These are phyloP conservation scores for Chloropsis cyanopogon DNA, from an alignment of 2,113 vertebrate species.

Conservation along the genomic window DNA sequence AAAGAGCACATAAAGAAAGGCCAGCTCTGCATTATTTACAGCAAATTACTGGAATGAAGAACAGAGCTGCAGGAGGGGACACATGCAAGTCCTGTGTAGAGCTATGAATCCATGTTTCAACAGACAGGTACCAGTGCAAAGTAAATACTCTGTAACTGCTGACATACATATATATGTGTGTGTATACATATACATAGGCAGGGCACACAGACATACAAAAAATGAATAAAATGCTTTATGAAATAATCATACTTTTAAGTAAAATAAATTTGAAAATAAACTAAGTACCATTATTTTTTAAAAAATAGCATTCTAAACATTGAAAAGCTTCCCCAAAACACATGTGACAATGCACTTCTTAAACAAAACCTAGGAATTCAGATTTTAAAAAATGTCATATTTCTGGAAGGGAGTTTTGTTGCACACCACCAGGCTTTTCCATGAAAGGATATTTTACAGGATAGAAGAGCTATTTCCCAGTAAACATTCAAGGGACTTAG, in stretches of 20 bases:
- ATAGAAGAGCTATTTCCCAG: background rate
- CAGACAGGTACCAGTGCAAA: background rate
- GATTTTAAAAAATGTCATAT: background rate
- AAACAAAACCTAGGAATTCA: background rate
- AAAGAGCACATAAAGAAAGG: background rate
- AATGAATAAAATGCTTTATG: background rate
- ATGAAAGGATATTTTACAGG: background rate
- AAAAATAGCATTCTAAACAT: background rate
- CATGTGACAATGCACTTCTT: background rate
- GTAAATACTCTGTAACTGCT: background rate
- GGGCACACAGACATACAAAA: background rate
- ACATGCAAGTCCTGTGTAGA: background rate
- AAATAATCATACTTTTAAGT: background rate
- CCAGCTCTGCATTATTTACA: background rate
- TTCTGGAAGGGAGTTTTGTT: background rate
- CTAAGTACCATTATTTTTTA: background rate
- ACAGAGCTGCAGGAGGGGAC: background rate
- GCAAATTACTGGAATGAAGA: background rate
- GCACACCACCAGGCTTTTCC: background rate
- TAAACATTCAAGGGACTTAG: background rate
- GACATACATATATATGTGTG: background rate
- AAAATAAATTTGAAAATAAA: background rate
- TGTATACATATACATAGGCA: background rate
- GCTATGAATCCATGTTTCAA: background rate
- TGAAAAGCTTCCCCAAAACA: background rate